A percentile compares a stretch with the other conserved stretches of the same genome.
phyloP scores from a whole-genome alignment of 37 sponge, comb jelly and placozoan genomes.

The Cladorhizidae sp. region DNA sequence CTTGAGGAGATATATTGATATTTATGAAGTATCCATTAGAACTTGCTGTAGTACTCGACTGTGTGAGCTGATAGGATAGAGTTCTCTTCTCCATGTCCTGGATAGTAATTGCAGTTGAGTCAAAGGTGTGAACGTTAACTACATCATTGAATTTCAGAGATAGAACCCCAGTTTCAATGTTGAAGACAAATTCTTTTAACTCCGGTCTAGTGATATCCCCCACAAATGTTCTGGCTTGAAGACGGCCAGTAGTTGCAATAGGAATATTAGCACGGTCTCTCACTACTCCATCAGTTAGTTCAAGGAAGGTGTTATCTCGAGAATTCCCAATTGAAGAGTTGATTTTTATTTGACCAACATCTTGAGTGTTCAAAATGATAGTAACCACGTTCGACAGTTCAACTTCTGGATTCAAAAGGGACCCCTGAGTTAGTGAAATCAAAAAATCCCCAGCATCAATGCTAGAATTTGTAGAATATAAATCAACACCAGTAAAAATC shows the following conservation, averaged over 20 bases:
- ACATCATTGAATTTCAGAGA: conserved; percentile 88
- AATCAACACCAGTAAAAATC: conserved; percentile 10
- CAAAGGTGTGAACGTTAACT: conserved; percentile 73
- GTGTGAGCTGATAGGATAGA: conserved; percentile 25
- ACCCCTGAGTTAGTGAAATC: conserved; percentile 44
- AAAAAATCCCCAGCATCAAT: conserved; percentile 21
- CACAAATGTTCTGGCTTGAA: conserved; percentile 47
- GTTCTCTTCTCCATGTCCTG: conserved; percentile 51
- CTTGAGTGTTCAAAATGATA: conserved; percentile 29
- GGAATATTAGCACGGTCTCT: conserved; percentile 51
- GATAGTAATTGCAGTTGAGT: conserved; percentile 71
- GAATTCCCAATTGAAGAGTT: conserved; percentile 47
- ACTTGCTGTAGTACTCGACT: conserved; percentile 31
- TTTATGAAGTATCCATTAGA: conserved; percentile 67
- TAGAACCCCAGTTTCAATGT: conserved; percentile 75
- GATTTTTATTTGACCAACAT: conserved; percentile 66
- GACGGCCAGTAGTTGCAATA: conserved; percentile 6
- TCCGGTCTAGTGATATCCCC: conserved; percentile 77
- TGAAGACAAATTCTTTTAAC: conserved; percentile 61
- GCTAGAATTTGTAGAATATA: conserved; percentile 54
- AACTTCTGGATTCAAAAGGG: conserved; percentile 13
- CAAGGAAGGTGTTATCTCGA: conserved; percentile 61
- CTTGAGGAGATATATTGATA: conserved; percentile 68
- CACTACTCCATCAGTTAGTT: conserved; percentile 15
- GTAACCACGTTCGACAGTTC: conserved; percentile 38